These are phyloP conservation scores for Agapornis canus DNA, from an alignment of 2,797 vertebrate genomes.

Conservation along the genomic window DNA sequence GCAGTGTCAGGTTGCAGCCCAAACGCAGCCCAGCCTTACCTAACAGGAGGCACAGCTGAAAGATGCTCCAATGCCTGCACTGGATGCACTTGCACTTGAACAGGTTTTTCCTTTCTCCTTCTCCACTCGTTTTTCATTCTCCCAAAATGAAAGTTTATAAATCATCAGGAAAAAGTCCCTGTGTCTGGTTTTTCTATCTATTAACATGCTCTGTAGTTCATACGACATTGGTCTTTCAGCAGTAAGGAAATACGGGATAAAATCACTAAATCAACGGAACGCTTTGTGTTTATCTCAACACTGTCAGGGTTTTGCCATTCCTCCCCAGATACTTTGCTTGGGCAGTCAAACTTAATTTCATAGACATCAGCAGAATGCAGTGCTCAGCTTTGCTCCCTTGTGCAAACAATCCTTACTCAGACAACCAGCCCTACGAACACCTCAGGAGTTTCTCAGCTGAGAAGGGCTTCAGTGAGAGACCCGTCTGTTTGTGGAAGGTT, in stretches of 20 bases:
- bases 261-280: background rate
- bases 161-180: background rate
- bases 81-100: constrained; percentile 45
- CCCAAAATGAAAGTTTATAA: background rate
- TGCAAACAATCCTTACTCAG: background rate
- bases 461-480: background rate
- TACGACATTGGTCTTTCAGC: background rate
- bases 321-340: background rate
- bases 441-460: background rate
- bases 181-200: background rate
- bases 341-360: background rate
- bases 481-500: background rate
- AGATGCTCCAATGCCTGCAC: constrained; percentile 65
- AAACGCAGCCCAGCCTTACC: constrained; percentile 58
- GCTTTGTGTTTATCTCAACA: constrained; percentile 1
- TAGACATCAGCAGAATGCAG: background rate
- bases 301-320: background rate
- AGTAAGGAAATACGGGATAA: background rate
- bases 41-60: constrained; percentile 73
- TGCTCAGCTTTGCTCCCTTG: background rate
- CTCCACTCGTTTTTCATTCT: background rate
- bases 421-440: background rate
- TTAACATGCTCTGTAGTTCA: background rate
- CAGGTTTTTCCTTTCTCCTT: background rate
- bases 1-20: constrained; percentile 73